Percentiles rank a stretch among this genome's conserved stretches.
phyloP scores from a whole-genome alignment of 2,113 vertebrate genomes.

The Bombycilla garrulus region DNA sequence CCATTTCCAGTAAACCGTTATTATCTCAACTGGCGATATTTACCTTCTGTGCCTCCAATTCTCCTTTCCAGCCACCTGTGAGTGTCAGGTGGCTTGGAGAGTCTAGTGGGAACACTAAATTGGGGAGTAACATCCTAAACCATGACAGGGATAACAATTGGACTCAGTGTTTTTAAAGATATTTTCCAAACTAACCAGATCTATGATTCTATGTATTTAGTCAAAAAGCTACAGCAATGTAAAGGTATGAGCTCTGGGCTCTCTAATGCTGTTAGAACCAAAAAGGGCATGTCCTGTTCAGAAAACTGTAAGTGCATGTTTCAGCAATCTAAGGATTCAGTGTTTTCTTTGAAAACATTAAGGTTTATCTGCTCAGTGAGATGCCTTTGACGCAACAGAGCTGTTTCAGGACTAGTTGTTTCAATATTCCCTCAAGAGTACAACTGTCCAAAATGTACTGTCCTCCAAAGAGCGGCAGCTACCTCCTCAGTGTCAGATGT shows the following conservation, averaged over 20 bases:
- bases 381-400: not conserved
- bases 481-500: not conserved
- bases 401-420: not conserved
- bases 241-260: not conserved
- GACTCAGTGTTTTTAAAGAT: not conserved
- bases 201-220: not conserved
- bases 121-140: not conserved
- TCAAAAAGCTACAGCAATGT: not conserved
- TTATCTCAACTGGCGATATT: not conserved
- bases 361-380: not conserved
- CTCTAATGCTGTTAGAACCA: not conserved
- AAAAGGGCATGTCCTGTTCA: not conserved
- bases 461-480: not conserved
- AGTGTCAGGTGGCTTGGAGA: fast-evolving
- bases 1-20: not conserved
- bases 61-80: not conserved
- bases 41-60: not conserved
- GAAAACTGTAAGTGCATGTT: not conserved
- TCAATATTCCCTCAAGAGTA: not conserved
- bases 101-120: not conserved
- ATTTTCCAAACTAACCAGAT: not conserved
- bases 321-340: not conserved
- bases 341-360: not conserved
- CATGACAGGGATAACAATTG: not conserved
- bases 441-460: not conserved